Evolutionary conservation across 2,797 vertebrate species (phyloP).

Genomic region (Pteronotus mesoamericanus): DNA sequence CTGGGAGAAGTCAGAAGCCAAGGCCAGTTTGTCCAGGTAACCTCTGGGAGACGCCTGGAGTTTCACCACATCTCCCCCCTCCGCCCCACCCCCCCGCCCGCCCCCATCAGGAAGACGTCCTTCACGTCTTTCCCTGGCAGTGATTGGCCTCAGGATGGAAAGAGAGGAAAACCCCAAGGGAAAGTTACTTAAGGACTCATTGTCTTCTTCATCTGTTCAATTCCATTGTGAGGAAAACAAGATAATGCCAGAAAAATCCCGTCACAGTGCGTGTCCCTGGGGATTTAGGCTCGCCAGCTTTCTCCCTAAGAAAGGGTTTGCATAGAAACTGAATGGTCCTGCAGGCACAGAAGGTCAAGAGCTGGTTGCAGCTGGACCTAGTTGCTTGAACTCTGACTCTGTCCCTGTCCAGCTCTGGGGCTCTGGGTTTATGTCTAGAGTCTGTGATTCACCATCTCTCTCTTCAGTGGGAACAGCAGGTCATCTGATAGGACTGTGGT

Average conservation of each 20-base stretch:
- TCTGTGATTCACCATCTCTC: not conserved
- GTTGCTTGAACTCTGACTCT: not conserved
- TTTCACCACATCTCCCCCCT: accelerated
- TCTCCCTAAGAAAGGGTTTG: not conserved
- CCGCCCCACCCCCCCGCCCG: not conserved
- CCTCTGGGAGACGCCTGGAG: accelerated
- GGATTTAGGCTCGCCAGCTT: not conserved
- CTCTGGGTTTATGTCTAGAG: not conserved
- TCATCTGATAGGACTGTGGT: not conserved
- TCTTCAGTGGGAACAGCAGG: accelerated
- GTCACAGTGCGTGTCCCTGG: too few relatives aligned
- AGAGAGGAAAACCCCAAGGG: too few relatives aligned
- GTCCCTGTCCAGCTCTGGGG: too few relatives aligned
- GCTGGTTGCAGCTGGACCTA: too few relatives aligned
- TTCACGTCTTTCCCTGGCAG: accelerated
- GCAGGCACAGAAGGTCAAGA: not conserved
- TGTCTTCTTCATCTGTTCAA: not conserved
- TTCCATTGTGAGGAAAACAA: not conserved
- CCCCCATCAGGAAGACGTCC: not conserved
- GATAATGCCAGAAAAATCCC: too few relatives aligned
- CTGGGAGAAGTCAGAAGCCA: not conserved
- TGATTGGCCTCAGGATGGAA: not conserved
- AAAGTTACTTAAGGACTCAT: not conserved
- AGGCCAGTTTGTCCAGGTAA: not conserved
- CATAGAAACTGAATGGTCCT: accelerated